phyloP scores from a whole-genome alignment of 2,888 invertebrate genomes.

The Zelleria hepariella region DNA sequence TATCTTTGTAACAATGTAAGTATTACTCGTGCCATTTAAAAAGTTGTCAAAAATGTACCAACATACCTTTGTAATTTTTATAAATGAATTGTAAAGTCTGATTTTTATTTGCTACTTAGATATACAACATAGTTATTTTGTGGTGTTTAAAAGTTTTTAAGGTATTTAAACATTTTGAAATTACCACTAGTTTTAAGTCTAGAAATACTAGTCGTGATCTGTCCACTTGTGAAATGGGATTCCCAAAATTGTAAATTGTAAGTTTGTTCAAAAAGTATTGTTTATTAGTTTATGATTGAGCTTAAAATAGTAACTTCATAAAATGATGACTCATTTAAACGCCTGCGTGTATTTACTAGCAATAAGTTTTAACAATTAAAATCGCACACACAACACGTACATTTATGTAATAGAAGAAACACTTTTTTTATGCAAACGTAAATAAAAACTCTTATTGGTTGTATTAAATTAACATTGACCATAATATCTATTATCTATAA shows the following conservation, averaged over 20 bases:
- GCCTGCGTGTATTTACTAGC: neutral
- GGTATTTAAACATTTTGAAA: neutral
- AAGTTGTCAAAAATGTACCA: neutral
- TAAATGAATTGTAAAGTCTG: slow-evolving; percentile 12
- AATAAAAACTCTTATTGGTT: too few species aligned
- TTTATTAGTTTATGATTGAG: neutral
- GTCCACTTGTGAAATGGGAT: neutral
- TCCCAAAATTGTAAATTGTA: neutral
- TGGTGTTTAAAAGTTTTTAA: neutral
- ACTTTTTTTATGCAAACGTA: too few species aligned
- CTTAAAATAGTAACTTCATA: neutral
- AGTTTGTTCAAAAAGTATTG: neutral
- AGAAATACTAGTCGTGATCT: neutral
- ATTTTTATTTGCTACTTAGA: slow-evolving; percentile 12
- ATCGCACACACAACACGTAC: neutral
- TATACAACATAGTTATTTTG: neutral
- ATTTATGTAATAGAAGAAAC: too few species aligned
- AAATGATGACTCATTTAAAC: neutral
- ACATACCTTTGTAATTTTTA: neutral
- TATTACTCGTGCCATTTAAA: slow-evolving; percentile 10
- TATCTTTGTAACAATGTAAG: neutral
- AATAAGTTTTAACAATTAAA: neutral
- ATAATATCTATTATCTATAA: too few species aligned
- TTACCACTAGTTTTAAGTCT: neutral
- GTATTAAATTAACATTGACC: too few species aligned